Evolutionary conservation across 2,797 vertebrate genomes (phyloP).

Genomic region (Mormyrops boulengeri): DNA sequence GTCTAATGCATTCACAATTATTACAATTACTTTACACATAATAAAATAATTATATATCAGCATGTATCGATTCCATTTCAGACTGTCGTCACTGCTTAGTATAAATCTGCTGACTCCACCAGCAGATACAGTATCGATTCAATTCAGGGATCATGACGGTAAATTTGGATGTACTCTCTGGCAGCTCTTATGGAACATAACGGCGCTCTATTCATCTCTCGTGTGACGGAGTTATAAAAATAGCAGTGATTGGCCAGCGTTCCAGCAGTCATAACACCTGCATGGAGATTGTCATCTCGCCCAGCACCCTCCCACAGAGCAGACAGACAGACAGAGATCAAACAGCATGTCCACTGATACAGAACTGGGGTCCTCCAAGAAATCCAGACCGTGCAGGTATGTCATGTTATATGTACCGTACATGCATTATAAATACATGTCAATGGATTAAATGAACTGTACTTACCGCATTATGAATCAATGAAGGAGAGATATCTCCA

Average conservation of each 20-base stretch:
- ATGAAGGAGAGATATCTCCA: not conserved
- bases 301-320: slow-evolving; percentile 50
- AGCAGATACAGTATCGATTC: not conserved
- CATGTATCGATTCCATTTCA: not conserved
- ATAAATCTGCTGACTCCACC: not conserved
- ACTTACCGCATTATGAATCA: not conserved
- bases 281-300: slow-evolving; percentile 65
- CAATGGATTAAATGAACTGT: slow-evolving; percentile 30
- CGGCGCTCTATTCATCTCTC: slow-evolving; percentile 6
- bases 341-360: not conserved
- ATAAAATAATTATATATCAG: not conserved
- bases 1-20: not conserved
- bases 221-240: slow-evolving; percentile 24
- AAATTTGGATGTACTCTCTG: not conserved
- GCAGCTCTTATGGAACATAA: slow-evolving; percentile 1
- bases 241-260: slow-evolving; percentile 37
- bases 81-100: not conserved
- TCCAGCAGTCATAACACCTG: slow-evolving; percentile 64
- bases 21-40: not conserved
- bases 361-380: not conserved
- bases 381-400: not conserved
- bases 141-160: not conserved
- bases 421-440: not conserved
- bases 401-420: not conserved
- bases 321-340: slow-evolving; percentile 35